phyloP scores from a whole-genome alignment of 1,140 invertebrate species.

The Epicauta chinensis region DNA sequence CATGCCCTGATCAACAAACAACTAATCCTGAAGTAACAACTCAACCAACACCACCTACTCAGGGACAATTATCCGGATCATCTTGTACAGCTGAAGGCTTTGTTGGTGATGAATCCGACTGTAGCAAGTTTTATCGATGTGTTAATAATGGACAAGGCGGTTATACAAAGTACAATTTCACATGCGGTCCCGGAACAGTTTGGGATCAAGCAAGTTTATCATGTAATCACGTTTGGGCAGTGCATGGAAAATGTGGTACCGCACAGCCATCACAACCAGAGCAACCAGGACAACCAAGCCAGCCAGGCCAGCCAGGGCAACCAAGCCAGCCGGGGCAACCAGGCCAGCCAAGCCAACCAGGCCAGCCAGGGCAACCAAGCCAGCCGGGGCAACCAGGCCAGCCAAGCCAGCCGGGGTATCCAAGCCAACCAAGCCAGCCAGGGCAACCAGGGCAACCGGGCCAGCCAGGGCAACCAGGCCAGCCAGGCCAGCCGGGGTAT shows the following conservation, averaged over 20 bases:
- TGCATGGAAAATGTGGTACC: conserved; percentile 21
- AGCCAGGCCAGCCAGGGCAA: conserved; percentile 28
- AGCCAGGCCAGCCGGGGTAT: conserved; percentile 25
- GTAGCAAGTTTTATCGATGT: conserved; percentile 64
- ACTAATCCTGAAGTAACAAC: conserved; percentile 8
- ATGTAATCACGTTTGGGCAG: conserved; percentile 55
- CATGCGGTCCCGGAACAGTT: conserved; percentile 57
- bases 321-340: conserved; percentile 29
- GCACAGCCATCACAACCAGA: conserved; percentile 21
- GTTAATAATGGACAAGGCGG: conserved; percentile 49
- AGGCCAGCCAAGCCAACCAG: conserved; percentile 20
- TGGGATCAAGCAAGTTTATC: conserved; percentile 50
- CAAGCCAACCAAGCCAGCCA: conserved; percentile 12
- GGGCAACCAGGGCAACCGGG: conserved; percentile 23
- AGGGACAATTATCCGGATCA: conserved; percentile 1
- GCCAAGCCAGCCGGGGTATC: conserved; percentile 3
- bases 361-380: too few relatives aligned
- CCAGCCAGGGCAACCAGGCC: conserved; percentile 1
- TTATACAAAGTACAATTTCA: conserved; percentile 53
- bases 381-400: too few relatives aligned
- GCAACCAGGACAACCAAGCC: conserved; percentile 21
- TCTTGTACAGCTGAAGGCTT: conserved; percentile 32
- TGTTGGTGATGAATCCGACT: conserved; percentile 48
- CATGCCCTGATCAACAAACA: conserved; percentile 16
- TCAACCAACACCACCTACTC: conserved; percentile 19